Evolutionary conservation across 2,888 invertebrate genomes (phyloP), one percentile per base, ranked within the genome.

Genomic region (Amphipyra tragopoginis): DNA sequence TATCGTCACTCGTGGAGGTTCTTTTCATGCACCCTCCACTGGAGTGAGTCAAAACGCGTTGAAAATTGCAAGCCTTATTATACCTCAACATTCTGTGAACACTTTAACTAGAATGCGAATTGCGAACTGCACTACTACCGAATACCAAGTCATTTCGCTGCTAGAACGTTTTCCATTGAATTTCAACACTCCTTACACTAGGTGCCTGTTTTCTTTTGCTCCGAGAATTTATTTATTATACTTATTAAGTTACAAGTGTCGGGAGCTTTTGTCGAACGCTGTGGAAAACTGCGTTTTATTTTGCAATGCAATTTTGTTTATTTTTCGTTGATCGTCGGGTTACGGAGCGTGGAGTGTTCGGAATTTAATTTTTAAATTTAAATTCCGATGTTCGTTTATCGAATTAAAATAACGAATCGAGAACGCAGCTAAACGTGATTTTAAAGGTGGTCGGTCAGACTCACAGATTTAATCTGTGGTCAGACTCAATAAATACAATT

Each of bases 321-420:
- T 9, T 1, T 3, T 11, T 9, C 13, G 5, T 2, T 5, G n/a
- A 29, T 29, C 7, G 29, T 48, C 10, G 15, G n/a, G 15, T 54
- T 65, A 21, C 45, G 44, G 26, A 21, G 47, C 48, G 44, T 26
- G 15, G 8, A n/a, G n/a, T 21, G 21, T 49, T 52, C 60, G 66
- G 59, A 55, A 51, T 55, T 45, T 38, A 45, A 55, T 34, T 54
- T 7, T 48, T 29, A 3, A 45, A 34, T 53, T 45, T 11, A n/a
- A 39, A 47, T 42, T n/a, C 43, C 14, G 5, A 7, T 40, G 40
- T 14, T 33, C 26, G 15, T 40, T 56, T 45, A 45, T 40, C 14
- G 29, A 29, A 43, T 60, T 26, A 47, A 59, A 66, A 51, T 47
- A 8, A 38, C 26, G n/a, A 15, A 43, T 5, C 21, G 21, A 21